Conservation (phyloP, 1,140 invertebrate genomes). For the Prorops nasuta region DNA sequence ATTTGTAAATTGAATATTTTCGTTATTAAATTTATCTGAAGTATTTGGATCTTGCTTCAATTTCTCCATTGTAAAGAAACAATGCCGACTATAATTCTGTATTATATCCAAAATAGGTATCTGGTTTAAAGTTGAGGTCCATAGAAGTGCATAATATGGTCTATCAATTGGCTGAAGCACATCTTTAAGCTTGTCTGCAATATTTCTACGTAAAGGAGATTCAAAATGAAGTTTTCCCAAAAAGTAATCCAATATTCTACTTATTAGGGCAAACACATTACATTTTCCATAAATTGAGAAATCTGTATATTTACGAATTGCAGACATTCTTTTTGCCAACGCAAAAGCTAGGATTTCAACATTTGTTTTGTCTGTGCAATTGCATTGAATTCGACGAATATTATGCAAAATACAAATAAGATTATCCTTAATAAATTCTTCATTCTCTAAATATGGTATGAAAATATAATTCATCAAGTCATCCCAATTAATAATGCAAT, state of each 20-base stretch:
- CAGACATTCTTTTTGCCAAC: slow-evolving; percentile 23
- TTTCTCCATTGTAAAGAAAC: slow-evolving; percentile 22
- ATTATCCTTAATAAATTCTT: slow-evolving; percentile 12
- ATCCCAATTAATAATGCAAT: slow-evolving; percentile 15
- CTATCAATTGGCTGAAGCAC: slow-evolving; percentile 38
- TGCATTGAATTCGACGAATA: slow-evolving; percentile 12
- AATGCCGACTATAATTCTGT: slow-evolving; percentile 37
- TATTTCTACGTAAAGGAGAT: too few species aligned
- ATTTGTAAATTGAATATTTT: slow-evolving; percentile 10
- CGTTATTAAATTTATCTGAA: neutral
- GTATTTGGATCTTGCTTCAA: slow-evolving; percentile 1
- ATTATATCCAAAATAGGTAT: slow-evolving; percentile 25
- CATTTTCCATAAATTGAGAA: slow-evolving; percentile 13
- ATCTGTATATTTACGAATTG: slow-evolving; percentile 10
- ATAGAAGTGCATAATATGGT: slow-evolving; percentile 18
- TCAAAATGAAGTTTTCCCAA: too few species aligned
- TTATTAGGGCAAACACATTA: slow-evolving; percentile 18
- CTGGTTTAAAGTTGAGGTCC: slow-evolving; percentile 4
- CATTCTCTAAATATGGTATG: slow-evolving; percentile 27
- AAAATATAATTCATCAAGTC: slow-evolving; percentile 38
- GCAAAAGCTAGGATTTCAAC: neutral
- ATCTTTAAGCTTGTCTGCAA: slow-evolving; percentile 15
- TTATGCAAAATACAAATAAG: slow-evolving; percentile 19
- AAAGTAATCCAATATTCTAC: slow-evolving; percentile 13
- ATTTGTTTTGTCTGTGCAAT: slow-evolving; percentile 12